Evolutionary conservation across 2,888 invertebrate species (phyloP), one percentile per base, ranked within the genome.

Genomic region (Bursaphelenchus okinawaensis): DNA sequence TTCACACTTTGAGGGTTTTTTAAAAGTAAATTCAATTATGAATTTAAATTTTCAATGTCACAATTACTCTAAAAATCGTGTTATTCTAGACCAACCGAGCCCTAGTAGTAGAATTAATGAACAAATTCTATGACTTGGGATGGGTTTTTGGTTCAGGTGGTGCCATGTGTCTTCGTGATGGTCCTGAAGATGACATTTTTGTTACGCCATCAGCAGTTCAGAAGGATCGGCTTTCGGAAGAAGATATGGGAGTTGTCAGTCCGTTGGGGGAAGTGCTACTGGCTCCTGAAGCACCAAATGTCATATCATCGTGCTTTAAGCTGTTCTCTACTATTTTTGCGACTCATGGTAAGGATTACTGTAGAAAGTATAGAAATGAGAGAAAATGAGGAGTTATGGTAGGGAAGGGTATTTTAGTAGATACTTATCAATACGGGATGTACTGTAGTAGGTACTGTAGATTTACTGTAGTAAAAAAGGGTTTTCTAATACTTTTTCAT

Each of bases 191-290:
- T 22, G 31, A n/a, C 16, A 31, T 67, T 20, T 68, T 40, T 50
- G 71, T 70, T 27, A 70, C 68, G 23, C 68, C 68, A 22, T 70
- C 68, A 22, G 63, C 69, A n/a, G 69, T 68, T 31, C 68, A 68
- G 51, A 68, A 68, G 59, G 68, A 68, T 19, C 54, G 70, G n/a
- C 58, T 68, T 22, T 24, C 22, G 23, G 52, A 29, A 20, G 62
- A 64, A 26, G 60, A 59, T 24, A 59, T 59, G 12, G 60, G 60
- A n/a, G 51, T 59, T 20, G 31, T 22, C 1, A 27, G 50, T 4
- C 60, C 31, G 1, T 7, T 55, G 20, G 22, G 24, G 12, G 22
- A 59, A 29, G 50, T 59, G 16, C 4, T 59, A 3, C 12, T 59
- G 9, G 51, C 50, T 2, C 60, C 60, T 19, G 20, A 16, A 23